Conservation (phyloP, 2,888 invertebrate species). For the Hetaerina titia region DNA sequence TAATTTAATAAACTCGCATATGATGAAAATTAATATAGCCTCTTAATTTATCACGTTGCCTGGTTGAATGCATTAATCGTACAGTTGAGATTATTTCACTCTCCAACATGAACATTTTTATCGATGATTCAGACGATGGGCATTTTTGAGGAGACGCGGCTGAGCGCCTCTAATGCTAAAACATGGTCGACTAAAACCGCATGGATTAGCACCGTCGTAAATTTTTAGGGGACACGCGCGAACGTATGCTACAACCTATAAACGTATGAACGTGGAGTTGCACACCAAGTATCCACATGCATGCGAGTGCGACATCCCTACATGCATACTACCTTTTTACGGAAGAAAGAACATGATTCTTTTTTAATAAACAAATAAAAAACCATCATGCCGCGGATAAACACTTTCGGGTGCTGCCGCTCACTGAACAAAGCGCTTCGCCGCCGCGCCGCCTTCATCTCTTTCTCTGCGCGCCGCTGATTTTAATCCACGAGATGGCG, state of each 20-base stretch:
- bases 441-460: neutral
- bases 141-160: neutral
- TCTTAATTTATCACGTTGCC: neutral
- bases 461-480: neutral
- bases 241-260: neutral
- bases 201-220: neutral
- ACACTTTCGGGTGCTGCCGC: neutral
- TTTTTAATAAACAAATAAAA: neutral
- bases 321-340: neutral
- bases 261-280: no score
- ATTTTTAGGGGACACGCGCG: neutral
- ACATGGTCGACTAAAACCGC: neutral
- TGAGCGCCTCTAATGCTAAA: neutral
- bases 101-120: neutral
- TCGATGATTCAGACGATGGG: neutral
- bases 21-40: neutral
- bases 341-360: neutral
- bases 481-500: slow-evolving; percentile 26
- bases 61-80: neutral
- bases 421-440: neutral
- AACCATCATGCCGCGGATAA: neutral
- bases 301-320: neutral
- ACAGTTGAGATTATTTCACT: neutral
- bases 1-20: neutral
- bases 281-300: no score